phyloP scores from a whole-genome alignment of 2,113 vertebrate species.

The Melospiza georgiana region DNA sequence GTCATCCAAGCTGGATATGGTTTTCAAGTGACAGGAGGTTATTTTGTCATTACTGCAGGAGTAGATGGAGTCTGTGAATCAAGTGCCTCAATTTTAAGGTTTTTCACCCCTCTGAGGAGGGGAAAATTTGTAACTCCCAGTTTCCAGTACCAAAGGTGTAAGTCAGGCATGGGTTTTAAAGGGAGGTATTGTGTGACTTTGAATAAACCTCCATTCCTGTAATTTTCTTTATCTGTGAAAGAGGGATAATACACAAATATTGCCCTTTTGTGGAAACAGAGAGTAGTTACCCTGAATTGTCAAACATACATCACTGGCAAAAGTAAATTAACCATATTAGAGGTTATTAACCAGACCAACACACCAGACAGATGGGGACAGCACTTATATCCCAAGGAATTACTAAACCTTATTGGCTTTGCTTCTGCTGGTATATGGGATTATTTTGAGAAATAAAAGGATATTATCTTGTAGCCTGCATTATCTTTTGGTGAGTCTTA shows the following conservation, averaged over 20 bases:
- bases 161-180: neutral
- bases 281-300: neutral
- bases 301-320: neutral
- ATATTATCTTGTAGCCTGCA: neutral
- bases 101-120: neutral
- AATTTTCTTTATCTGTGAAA: neutral
- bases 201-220: neutral
- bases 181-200: neutral
- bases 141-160: neutral
- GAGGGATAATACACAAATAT: neutral
- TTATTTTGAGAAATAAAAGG: neutral
- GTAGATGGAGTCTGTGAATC: neutral
- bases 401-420: conserved; percentile 22
- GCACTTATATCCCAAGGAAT: neutral
- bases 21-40: neutral
- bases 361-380: neutral
- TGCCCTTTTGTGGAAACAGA: neutral
- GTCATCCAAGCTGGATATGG: neutral
- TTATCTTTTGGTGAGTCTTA: conserved; percentile 25
- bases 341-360: neutral
- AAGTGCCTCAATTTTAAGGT: neutral
- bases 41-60: neutral
- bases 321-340: neutral
- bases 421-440: neutral
- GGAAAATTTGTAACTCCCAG: neutral